phyloP scores from a whole-genome alignment of 2,113 vertebrate species.

The Nycticorax nycticorax region DNA sequence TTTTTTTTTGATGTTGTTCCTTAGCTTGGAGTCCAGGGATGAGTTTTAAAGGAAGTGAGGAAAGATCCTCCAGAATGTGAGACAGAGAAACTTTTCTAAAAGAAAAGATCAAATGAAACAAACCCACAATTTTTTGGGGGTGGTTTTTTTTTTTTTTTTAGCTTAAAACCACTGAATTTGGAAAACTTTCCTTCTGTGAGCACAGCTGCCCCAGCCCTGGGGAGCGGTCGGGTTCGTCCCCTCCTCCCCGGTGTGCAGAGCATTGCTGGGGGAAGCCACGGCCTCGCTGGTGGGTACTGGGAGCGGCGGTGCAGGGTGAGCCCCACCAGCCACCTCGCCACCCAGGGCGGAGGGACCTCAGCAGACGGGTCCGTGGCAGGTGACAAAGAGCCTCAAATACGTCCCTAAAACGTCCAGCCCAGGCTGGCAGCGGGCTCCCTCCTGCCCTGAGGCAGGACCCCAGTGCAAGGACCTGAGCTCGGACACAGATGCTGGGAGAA shows the following conservation, averaged over 20 bases:
- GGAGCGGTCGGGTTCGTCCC: accelerated
- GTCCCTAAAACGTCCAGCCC: not conserved
- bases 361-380: not conserved
- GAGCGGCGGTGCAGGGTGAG: not conserved
- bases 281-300: accelerated
- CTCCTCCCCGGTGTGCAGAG: not conserved
- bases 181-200: not conserved
- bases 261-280: accelerated
- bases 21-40: not conserved
- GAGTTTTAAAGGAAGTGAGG: not conserved
- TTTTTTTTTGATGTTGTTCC: not conserved
- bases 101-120: not conserved
- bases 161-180: not conserved
- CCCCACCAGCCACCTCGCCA: not conserved
- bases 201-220: not conserved
- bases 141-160: not conserved
- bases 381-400: not conserved
- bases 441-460: accelerated
- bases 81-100: not conserved
- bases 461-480: not conserved
- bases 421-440: not conserved
- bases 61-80: not conserved
- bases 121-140: not conserved
- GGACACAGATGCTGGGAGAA: not conserved
- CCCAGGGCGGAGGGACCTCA: not conserved